Base-by-base conservation (phyloP, 2,113 vertebrate genomes). In the Plestiodon gilberti region DNA sequence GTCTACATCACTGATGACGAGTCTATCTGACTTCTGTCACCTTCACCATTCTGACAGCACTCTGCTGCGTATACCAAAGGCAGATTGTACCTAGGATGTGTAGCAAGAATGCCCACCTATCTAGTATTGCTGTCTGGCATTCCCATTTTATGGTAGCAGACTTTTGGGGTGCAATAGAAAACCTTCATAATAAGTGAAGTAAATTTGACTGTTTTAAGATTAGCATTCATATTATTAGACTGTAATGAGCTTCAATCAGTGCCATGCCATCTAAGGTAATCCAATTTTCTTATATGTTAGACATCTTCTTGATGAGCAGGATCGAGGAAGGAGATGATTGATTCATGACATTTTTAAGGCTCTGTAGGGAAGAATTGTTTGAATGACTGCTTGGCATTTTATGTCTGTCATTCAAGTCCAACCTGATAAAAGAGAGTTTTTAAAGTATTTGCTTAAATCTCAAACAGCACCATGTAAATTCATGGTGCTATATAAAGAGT, bases 181-280 rank as follows among this genome's bases (percentile, higher is more conserved):
- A 89, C 88, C 87, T 76, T 62, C 62, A 86, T 95, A 92, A 94
- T 89, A 91, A 87, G 33, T 65, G 93, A 93, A 91, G 93, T 93
- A 89, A 90, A 95, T 93, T 89, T 92, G 89, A 89, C 59, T 93
- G 70, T 75, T 94, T 95, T 94, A 94, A 94, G 93, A 93, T 95
- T 95, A 94, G 91, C 94, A 95, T 95, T 94, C 93, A 93, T 95
- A 93, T 95, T 95, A 93, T 95, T 95, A 94, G 90, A 88, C 88
- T 93, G 92, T 95, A 94, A 95, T 95, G 93, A 94, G 89, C 90
- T 93, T 89, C 91, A 95, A 94, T 95, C 94, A 95, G 90, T 94
- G 93, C 93, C 93, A 92, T 94, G 94, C 92, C 77, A 93, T 93
- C 87, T 93, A 94, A 93, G 92, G 89, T 94, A 94, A 94, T 92